These are phyloP conservation scores for Homarus americanus DNA, from an alignment of 1,140 invertebrate genomes.

Conservation along the genomic window DNA sequence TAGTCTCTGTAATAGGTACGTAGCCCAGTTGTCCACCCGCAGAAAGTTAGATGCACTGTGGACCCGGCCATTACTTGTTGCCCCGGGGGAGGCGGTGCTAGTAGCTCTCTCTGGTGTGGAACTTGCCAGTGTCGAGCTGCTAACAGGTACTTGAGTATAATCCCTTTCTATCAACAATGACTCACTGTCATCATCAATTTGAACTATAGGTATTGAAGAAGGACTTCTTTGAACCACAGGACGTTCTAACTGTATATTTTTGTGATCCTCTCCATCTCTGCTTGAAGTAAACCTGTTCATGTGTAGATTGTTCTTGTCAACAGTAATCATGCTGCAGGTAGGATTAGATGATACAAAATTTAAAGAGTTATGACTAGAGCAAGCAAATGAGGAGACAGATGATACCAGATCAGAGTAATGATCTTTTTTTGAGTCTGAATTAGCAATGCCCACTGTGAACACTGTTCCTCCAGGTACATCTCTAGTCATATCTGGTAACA, in stretches of 20 bases:
- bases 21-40: slow-evolving; percentile 38
- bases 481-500: slow-evolving; percentile 12
- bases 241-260: neutral
- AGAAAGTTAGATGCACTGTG: neutral
- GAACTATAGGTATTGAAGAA: slow-evolving; percentile 6
- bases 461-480: neutral
- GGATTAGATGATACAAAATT: neutral
- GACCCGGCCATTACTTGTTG: neutral
- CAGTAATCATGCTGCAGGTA: neutral
- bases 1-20: slow-evolving; percentile 36
- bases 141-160: neutral
- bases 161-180: neutral
- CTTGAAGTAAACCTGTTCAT: neutral
- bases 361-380: neutral
- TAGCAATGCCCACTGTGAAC: neutral
- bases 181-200: neutral
- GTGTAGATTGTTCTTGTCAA: neutral
- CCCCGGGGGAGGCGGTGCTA: neutral
- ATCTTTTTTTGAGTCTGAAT: neutral
- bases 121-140: neutral
- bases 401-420: neutral
- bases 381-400: neutral
- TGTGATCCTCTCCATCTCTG: neutral
- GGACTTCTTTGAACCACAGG: neutral
- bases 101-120: neutral